Base-by-base conservation (phyloP, 2,888 invertebrate species). In the Cynaeus angustus region DNA sequence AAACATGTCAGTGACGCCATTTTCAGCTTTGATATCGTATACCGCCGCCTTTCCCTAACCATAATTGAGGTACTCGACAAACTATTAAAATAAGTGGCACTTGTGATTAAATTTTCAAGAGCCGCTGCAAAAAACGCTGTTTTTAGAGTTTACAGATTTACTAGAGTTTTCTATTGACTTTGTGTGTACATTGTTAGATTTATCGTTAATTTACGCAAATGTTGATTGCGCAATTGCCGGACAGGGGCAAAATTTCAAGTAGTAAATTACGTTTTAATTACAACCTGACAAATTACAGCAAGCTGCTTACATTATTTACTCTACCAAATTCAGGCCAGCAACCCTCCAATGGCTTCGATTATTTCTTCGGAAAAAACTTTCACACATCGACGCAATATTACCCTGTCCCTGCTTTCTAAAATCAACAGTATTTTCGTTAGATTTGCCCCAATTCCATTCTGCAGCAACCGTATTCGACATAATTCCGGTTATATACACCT, bases 221-320 rank as follows among this genome's bases (percentile, higher is more conserved):
- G 72, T 71, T 72, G 70, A 72, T 75, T 73, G 66, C 66, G 72
- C 72, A 70, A 70, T 72, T 72, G 65, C 69, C 62, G 72, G 67
- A 71, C 73, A 67, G 58, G 69, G 66, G 72, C 70, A 67, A 73
- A 74, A 73, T 74, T 74, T 75, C 41, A 59, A 64, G 71, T 68
- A 71, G 71, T 74, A 75, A 76, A 76, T 76, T 74, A 68, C 66
- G 53, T 73, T 74, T 76, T 76, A 76, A 76, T 74, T 76, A 74
- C 72, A 68, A 65, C 68, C 71, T 72, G 67, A 74, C 73, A 72
- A 72, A 75, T 73, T 73, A 67, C 68, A 70, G 71, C 65, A 73
- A 68, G 71, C 66, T 68, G 72, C 72, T 73, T 61, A 70, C 70
- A 73, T 73, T 74, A 75, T 74, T 71, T 75, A 71, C 68, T 72